Base-by-base conservation (phyloP, 2,113 vertebrate species). In the Ameiurus melas region DNA sequence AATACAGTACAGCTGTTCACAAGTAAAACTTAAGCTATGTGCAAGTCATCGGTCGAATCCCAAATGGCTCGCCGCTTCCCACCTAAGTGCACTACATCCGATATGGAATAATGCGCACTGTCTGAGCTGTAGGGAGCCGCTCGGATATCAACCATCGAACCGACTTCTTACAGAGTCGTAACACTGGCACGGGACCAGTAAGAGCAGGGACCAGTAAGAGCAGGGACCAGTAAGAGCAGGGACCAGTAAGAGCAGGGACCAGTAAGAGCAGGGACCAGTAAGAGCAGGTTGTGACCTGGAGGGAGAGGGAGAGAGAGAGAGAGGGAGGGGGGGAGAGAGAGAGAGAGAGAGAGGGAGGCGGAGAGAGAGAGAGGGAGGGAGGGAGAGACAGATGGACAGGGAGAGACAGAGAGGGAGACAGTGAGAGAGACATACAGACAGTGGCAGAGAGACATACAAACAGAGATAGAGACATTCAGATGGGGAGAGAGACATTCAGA, bases 41-140 rank as follows among this genome's bases (percentile, higher is more conserved):
- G 80, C 80, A 83, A 83, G 80, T 83, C 80, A 83, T 83, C 7
- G 80, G 80, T 27, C 12, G 57, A 83, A 83, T 83, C 80, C 57
- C 57, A 39, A 83, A 83, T 8, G 33, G 30, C 57, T 83, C 20
- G 14, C 20, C 3, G 57, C 33, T 58, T 43, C 53, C 33, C 62
- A 13, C 1, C 53, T 39, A 62, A 83, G 80, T 62, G 57, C 80
- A 62, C 80, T 62, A 43, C 80, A 27, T 62, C 80, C n/a, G 33
- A 8, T 43, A 3, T 13, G 55, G 25, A 36, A 58, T 60, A 22
- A 43, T 3, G 22, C 5, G 30, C 30, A 25, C 80, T 12, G 20
- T 7, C 80, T 27, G 57, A 83, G 57, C 57, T 43, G 27, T 62
- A 60, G 43, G 80, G 20, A 62, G 33, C 0, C 2, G 22, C 5